phyloP scores from a whole-genome alignment of 1,140 invertebrate genomes.

The Ceratina calcarata region DNA sequence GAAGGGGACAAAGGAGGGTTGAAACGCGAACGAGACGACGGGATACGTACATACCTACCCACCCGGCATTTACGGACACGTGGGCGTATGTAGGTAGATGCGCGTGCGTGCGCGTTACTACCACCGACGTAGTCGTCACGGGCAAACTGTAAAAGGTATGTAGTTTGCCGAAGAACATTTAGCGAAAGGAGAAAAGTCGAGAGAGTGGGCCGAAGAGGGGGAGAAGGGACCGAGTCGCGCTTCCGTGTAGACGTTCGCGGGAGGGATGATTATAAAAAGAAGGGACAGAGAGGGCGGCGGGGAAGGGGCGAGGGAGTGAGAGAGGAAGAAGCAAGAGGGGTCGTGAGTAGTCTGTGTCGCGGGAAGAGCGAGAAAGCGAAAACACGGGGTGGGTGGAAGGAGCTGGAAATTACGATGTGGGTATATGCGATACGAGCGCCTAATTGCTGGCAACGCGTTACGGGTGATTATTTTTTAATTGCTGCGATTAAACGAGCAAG shows the following conservation, averaged over 20 bases:
- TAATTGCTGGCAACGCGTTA: constrained; percentile 71
- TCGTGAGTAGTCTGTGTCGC: constrained; percentile 10
- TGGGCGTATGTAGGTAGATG: constrained; percentile 1
- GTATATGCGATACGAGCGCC: constrained; percentile 63
- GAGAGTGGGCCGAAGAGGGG: constrained; percentile 3
- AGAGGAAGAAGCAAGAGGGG: constrained; percentile 21
- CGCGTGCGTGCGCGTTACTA: background rate
- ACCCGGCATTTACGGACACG: constrained; percentile 43
- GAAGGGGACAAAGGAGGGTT: constrained; percentile 53
- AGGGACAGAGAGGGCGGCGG: constrained; percentile 20
- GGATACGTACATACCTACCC: background rate
- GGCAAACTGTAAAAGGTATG: constrained; percentile 37
- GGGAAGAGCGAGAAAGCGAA: constrained; percentile 9
- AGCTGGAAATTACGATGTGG: constrained; percentile 49
- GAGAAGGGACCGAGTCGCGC: background rate
- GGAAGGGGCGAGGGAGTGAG: background rate
- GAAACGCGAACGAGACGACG: constrained; percentile 51
- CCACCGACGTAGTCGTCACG: background rate
- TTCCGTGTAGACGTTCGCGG: constrained; percentile 15
- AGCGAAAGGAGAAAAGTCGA: constrained; percentile 22
- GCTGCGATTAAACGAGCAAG: constrained; percentile 68
- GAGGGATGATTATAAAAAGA: background rate
- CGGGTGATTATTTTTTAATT: constrained; percentile 76
- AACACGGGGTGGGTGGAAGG: background rate
- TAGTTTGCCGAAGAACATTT: constrained; percentile 35